Evolutionary conservation across 2,888 invertebrate species (phyloP).

Genomic region (Crematogaster levior): DNA sequence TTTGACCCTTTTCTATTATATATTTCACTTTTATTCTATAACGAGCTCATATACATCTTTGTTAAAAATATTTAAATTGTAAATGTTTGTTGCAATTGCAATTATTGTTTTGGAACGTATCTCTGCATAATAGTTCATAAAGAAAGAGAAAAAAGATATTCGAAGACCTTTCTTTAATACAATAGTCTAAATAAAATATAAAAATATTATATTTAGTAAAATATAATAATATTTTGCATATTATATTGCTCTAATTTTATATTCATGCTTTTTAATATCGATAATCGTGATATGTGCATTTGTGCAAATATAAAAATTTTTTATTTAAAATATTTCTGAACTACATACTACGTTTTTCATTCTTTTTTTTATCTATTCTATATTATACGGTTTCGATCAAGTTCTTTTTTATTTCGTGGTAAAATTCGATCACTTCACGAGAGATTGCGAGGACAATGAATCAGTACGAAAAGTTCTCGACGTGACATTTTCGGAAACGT

Average conservation of each 20-base stretch:
- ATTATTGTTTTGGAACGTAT: neutral
- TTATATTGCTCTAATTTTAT: neutral
- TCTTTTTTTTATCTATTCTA: neutral
- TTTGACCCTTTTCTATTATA: too few species aligned
- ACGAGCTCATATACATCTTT: too few species aligned
- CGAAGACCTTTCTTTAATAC: neutral
- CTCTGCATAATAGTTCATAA: neutral
- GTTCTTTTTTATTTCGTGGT: neutral
- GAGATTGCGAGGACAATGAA: slow-evolving; percentile 28
- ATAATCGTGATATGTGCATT: neutral
- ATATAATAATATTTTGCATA: neutral
- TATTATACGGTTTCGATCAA: neutral
- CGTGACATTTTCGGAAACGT: slow-evolving; percentile 29
- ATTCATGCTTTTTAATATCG: neutral
- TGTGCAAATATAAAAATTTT: slow-evolving; percentile 1
- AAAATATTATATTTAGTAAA: too few species aligned
- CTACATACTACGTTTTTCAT: neutral
- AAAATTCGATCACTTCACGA: slow-evolving; percentile 28
- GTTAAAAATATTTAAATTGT: too few species aligned
- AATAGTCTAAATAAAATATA: neutral
- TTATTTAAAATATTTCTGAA: neutral
- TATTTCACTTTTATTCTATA: too few species aligned
- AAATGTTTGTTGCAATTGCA: too few species aligned
- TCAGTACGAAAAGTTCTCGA: slow-evolving; percentile 21
- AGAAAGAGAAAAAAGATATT: neutral